These are phyloP conservation scores for Macaria liturata DNA, from an alignment of 2,888 invertebrate species.

Conservation along the genomic window DNA sequence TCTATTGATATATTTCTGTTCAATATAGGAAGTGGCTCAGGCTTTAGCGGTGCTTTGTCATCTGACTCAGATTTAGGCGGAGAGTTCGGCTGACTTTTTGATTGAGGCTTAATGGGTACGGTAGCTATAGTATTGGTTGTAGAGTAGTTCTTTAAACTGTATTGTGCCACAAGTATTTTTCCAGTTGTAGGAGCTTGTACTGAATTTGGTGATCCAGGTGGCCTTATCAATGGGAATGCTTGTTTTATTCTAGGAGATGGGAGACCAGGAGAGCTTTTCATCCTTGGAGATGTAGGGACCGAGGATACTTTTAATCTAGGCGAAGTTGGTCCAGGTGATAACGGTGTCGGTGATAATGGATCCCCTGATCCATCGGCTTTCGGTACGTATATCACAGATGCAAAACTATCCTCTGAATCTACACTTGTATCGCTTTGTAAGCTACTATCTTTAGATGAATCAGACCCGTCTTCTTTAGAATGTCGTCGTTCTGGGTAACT, in stretches of 20 bases:
- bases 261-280: constrained; percentile 87
- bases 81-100: constrained; percentile 77
- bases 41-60: constrained; percentile 53
- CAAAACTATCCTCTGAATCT: constrained; percentile 96
- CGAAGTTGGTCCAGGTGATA: constrained; percentile 85
- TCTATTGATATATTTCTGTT: constrained; percentile 62
- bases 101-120: constrained; percentile 64
- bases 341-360: constrained; percentile 83
- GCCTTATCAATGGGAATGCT: constrained; percentile 84
- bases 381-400: constrained; percentile 95
- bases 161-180: constrained; percentile 83
- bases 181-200: constrained; percentile 75
- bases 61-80: constrained; percentile 75
- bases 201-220: constrained; percentile 83
- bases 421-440: constrained; percentile 97
- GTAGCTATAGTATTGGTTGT: constrained; percentile 55
- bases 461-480: constrained; percentile 94
- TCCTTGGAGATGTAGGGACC: constrained; percentile 90
- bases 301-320: constrained; percentile 86
- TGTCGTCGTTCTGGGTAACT: constrained; percentile 86
- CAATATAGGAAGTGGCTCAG: constrained; percentile 55
- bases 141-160: constrained; percentile 79
- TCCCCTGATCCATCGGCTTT: constrained; percentile 87
- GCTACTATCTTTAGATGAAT: constrained; percentile 94
- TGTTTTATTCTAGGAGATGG: constrained; percentile 87